A percentile compares a stretch with the other conserved stretches of the same genome.
Conservation (phyloP, 2,797 vertebrate species). For the Capromys pilorides region DNA sequence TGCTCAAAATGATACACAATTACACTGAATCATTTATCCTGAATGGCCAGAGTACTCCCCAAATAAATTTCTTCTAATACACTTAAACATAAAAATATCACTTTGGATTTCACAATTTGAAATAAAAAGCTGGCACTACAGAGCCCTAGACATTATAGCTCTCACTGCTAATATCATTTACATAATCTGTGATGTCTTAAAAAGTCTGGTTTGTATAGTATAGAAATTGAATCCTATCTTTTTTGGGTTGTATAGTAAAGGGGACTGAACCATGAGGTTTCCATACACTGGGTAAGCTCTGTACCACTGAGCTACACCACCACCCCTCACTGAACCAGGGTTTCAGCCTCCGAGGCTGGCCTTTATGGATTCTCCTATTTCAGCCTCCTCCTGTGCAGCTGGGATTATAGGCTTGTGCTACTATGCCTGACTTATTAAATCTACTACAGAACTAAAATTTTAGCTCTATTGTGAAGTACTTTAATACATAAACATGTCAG, state of each 20-base stretch:
- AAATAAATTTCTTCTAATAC: conserved; percentile 39
- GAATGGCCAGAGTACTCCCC: background rate
- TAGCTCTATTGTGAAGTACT: background rate
- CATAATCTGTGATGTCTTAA: background rate
- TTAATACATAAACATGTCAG: conserved; percentile 45
- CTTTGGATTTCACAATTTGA: conserved; percentile 6
- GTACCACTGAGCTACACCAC: background rate
- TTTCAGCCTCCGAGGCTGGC: background rate
- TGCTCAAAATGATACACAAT: conserved; percentile 52
- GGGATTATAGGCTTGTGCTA: background rate
- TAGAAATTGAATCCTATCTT: background rate
- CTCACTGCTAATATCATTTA: background rate
- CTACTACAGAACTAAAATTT: conserved; percentile 41
- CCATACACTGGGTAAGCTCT: background rate
- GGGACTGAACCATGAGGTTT: background rate
- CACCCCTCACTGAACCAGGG: background rate
- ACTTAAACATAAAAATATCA: conserved; percentile 30
- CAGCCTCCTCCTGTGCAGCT: background rate
- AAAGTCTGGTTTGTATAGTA: background rate
- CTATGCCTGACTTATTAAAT: background rate
- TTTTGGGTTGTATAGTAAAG: background rate
- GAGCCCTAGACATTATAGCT: background rate
- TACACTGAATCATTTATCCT: conserved; percentile 25
- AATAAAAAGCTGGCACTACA: conserved; percentile 24
- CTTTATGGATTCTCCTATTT: background rate